These are phyloP conservation scores for Tachysurus vachellii DNA, from an alignment of 2,113 vertebrate species.

Conservation along the genomic window DNA sequence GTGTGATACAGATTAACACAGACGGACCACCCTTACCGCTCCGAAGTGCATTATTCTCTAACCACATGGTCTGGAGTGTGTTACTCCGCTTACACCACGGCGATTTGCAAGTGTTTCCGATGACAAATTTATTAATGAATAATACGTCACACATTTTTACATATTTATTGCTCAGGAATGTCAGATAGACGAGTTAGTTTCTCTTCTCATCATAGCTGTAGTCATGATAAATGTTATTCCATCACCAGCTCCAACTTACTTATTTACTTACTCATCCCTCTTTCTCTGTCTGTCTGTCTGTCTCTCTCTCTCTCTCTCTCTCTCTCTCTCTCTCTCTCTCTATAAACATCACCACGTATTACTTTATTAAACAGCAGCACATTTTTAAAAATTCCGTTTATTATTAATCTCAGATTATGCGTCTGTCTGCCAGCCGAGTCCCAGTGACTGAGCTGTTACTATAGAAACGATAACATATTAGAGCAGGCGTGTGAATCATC, in stretches of 20 bases:
- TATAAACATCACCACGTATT: background rate
- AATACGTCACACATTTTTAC: background rate
- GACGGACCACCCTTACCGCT: background rate
- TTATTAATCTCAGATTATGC: too few species aligned
- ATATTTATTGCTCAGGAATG: too few species aligned
- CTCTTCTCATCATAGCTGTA: background rate
- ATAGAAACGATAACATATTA: too few species aligned
- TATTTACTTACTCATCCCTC: too few species aligned
- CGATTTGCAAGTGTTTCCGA: background rate
- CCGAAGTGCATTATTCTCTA: background rate
- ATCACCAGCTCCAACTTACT: too few species aligned
- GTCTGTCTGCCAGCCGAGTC: too few species aligned
- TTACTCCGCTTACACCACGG: background rate
- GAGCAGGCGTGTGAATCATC: too few species aligned
- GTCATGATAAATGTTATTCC: background rate
- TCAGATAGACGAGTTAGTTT: background rate
- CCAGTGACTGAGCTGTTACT: too few species aligned
- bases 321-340: background rate
- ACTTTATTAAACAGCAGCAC: too few species aligned
- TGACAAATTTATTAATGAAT: background rate
- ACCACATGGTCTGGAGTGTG: background rate
- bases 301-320: too few species aligned
- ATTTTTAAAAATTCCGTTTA: too few species aligned
- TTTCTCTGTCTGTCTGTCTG: fast-evolving
- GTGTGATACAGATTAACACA: background rate